Conservation (phyloP, 2,888 invertebrate species). For the Reticulitermes lucifugus region DNA sequence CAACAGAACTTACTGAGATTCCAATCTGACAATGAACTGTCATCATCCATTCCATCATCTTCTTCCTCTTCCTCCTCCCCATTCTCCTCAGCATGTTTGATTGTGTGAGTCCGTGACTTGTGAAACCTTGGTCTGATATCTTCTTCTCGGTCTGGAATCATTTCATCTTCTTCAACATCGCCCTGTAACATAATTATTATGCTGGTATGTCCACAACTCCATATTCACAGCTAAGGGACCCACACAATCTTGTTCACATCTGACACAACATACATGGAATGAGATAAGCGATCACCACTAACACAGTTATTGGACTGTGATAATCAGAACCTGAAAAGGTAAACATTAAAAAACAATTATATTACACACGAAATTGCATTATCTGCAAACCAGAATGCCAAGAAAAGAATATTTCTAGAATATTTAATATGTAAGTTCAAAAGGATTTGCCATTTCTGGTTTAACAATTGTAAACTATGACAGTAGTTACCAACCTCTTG, state of each 20-base stretch:
- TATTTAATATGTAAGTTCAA: no score
- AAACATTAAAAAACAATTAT: no score
- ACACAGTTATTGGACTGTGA: no score
- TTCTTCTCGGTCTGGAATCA: slow-evolving; percentile 96
- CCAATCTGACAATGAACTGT: slow-evolving; percentile 95
- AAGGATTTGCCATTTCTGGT: no score
- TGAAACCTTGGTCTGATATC: slow-evolving; percentile 98
- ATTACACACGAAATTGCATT: no score
- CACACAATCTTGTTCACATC: background rate
- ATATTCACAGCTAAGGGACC: background rate
- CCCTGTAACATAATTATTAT: slow-evolving; percentile 70
- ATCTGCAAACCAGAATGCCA: no score
- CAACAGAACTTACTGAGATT: slow-evolving; percentile 74
- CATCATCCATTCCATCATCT: slow-evolving; percentile 81
- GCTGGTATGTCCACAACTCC: no score
- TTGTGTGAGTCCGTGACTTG: slow-evolving; percentile 89
- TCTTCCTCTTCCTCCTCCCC: slow-evolving; percentile 67
- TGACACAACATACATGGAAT: background rate
- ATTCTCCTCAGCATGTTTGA: slow-evolving; percentile 69
- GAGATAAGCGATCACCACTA: no score
- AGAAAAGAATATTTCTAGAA: no score
- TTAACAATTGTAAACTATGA: no score
- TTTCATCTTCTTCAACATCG: slow-evolving; percentile 97
- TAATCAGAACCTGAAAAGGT: no score
- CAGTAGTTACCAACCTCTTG: no score